Base-by-base conservation (phyloP, 2,888 invertebrate species). In the Drosophila mimica region DNA sequence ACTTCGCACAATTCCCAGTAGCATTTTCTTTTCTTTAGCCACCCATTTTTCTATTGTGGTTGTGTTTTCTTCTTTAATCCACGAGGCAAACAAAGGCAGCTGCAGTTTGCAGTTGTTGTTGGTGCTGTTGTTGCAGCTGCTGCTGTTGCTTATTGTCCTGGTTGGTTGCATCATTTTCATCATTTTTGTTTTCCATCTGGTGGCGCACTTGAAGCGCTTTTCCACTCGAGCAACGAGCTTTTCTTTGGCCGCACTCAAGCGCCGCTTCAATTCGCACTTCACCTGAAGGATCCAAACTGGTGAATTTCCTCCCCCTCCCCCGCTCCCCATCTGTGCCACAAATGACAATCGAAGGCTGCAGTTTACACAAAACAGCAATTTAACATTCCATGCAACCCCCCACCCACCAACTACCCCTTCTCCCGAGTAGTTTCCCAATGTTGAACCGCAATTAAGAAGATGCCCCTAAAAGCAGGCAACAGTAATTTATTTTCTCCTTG, bases 231-330 rank as follows among this genome's bases (percentile, higher is more conserved):
- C 83, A 69, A 63, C 58, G 74, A 70, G 83, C 82, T 76, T 74
- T 90, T 90, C 90, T 88, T 76, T 82, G 72, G 73, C 66, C 54
- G 83, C 90, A 85, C 89, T 90, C 66, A 66, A 89, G 81, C 82
- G 78, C 54, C 75, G 79, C 84, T 83, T 82, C 89, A 90, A 91
- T 81, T 91, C 87, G 77, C 90, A 89, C 88, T 89, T 90, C 84
- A 91, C 74, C 84, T 87, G 74, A 78, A 85, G 88, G 68, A 73
- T 25, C 53, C 34, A 60, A 49, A 34, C 65, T 59, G 60, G 46
- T 70, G 40, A 40, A 28, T 13, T 49, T 51, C 57, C 38, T 33
- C 15, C n/a, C 36, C 15, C 6, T 25, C 31, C n/a, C 7, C 56
- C 33, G 1, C 40, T 6, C 17, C 52, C 49, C 28, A n/a, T 33